Evolutionary conservation across 1,140 invertebrate species (phyloP), one percentile per base, ranked within the genome.

Genomic region (Sarcophaga peregrina): DNA sequence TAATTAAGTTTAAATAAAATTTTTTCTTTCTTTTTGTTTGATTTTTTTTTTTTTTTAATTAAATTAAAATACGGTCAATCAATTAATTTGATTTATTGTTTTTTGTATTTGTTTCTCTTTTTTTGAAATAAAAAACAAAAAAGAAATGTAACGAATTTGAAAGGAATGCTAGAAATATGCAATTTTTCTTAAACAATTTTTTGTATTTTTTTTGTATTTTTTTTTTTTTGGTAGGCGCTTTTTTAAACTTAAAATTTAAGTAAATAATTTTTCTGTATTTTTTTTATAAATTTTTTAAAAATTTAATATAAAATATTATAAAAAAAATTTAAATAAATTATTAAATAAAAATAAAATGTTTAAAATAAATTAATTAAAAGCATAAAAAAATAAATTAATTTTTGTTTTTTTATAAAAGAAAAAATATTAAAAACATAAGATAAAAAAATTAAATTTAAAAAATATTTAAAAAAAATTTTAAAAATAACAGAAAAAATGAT

Each of bases 151-250:
- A 37, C 25, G 25, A 37, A 37, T 37, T 37, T 37, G 25, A 76
- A 81, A 45, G 13, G 13, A 54, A 83, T 83, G 80, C 81, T 82
- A 72, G 46, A 82, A 72, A 72, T 82, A 82, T 82, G 81, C 81
- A 82, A 82, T 82, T 82, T 82, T 82, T 82, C 46, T 73, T 72
- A 13, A 50, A 73, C 5, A 82, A 46, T 20, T 45, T 62, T 81
- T 81, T 58, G n/a, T n/a, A n/a, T n/a, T n/a, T n/a, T n/a, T n/a
- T n/a, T n/a, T n/a, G n/a, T n/a, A n/a, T n/a, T 58, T 11, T 68
- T 82, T 82, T 37, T 37, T 37, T 37, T 37, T 37, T 37, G 1
- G 25, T 37, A 37, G 25, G 75, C 75, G n/a, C 20, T 48, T 78
- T 37, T 37, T 37, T 52, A 20, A 78, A 78, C n/a, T 20, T 9